Evolutionary conservation across 2,797 vertebrate genomes (phyloP), one percentile per base, ranked within the genome.

Genomic region (Premnoplex brunnescens): DNA sequence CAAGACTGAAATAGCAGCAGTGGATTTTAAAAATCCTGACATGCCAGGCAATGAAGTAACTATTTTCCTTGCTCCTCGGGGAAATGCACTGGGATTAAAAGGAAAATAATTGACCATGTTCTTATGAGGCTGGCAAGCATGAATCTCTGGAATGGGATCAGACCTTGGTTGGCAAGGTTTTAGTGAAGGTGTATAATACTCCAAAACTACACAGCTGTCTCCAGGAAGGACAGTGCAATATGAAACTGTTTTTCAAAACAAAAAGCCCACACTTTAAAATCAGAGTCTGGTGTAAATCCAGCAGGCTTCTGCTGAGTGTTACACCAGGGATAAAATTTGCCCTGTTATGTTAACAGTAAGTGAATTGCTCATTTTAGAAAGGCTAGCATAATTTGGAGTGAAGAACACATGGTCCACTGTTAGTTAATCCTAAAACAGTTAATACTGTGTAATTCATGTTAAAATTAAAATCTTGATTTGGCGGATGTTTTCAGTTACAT

Each of bases 101-200:
- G 46, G 58, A 83, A 82, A 71, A 87, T 92, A 92, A 93, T 69
- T 73, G 66, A 69, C 68, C 43, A 13, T 72, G 73, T 44, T 95
- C 56, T 95, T 95, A 88, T 67, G 73, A 86, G 80, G 54, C 79
- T 96, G 95, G 92, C 87, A 94, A 88, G 72, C 36, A 13, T 89
- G 78, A 96, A 92, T 84, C 55, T 91, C 66, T 96, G 88, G 92
- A 96, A 91, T 23, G 32, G 56, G 85, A 91, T 97, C 74, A 49
- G 77, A 95, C 91, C 37, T 48, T 87, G 54, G 52, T 73, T 91
- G 88, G 80, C 73, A 72, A 58, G 58, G 34, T 44, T 88, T 79
- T 69, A 60, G 71, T 51, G 39, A 94, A 78, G 39, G 37, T 43
- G 34, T 81, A 46, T 37, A 80, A 87, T 64, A 71, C 43, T 64